Conservation (phyloP, 2,113 vertebrate genomes). For the Mustela nigripes region DNA sequence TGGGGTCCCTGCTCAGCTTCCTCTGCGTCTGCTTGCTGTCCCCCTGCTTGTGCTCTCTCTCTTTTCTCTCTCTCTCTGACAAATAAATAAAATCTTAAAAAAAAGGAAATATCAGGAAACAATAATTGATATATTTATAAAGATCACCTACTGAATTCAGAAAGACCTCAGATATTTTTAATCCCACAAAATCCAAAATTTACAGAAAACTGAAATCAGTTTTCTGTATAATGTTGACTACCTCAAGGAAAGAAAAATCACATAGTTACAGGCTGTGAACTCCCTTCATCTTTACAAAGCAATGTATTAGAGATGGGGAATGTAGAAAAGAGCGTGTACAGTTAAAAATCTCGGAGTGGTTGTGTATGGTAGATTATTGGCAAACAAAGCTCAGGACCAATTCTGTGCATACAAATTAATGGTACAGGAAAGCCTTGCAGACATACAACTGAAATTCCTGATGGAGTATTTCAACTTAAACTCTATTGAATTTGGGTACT, state of each 20-base stretch:
- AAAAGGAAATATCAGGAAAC: neutral
- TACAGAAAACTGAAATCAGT: neutral
- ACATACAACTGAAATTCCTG: neutral
- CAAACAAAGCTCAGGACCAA: neutral
- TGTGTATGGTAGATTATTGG: neutral
- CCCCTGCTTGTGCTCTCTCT: neutral
- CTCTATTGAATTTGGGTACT: neutral
- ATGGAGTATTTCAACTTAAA: slow-evolving; percentile 43
- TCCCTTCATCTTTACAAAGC: neutral
- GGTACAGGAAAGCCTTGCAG: neutral
- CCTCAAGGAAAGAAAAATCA: neutral
- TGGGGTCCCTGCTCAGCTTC: too few relatives aligned
- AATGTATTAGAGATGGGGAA: neutral
- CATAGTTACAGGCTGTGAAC: neutral
- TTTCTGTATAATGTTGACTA: neutral
- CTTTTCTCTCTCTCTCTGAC: neutral
- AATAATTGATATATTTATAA: neutral
- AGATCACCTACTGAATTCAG: neutral
- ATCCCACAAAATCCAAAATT: neutral
- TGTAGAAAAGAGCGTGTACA: neutral
- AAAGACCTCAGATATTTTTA: slow-evolving; percentile 9
- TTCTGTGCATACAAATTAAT: neutral
- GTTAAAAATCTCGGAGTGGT: neutral
- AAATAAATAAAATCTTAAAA: neutral
- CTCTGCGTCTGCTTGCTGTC: neutral